A percentile compares a stretch with the other conserved stretches of the same genome.
phyloP scores from a whole-genome alignment of 2,113 vertebrate genomes.

The Leuciscus idus region DNA sequence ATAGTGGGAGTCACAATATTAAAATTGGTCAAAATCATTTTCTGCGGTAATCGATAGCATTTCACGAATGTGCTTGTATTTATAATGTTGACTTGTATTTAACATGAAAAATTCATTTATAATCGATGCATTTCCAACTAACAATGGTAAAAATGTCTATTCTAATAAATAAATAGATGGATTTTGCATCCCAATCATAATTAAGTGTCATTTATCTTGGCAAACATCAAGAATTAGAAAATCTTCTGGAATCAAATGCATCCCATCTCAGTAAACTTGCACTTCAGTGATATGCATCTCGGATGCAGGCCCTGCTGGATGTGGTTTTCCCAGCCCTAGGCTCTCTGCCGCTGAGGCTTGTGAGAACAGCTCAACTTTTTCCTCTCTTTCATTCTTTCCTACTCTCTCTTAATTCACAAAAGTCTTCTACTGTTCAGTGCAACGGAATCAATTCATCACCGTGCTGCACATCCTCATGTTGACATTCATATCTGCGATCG shows the following conservation, averaged over 20 bases:
- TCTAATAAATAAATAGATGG: no score
- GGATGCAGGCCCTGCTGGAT: constrained; percentile 30
- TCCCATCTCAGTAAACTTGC: constrained; percentile 24
- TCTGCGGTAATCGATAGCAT: not conserved
- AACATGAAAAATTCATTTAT: not conserved
- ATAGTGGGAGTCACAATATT: not conserved
- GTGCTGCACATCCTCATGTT: not conserved
- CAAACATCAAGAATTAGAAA: not conserved
- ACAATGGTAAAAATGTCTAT: not conserved
- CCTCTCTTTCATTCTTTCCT: constrained; percentile 26
- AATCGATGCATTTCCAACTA: not conserved
- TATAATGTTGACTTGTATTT: no score
- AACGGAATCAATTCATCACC: constrained; percentile 8
- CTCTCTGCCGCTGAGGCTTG: constrained; percentile 17
- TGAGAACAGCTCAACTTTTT: constrained; percentile 47
- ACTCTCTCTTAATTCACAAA: not conserved
- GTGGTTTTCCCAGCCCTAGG: constrained; percentile 55
- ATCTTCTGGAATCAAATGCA: constrained; percentile 14
- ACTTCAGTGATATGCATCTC: constrained; percentile 46
- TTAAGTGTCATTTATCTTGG: not conserved
- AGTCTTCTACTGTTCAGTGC: constrained; percentile 12
- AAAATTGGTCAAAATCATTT: not conserved
- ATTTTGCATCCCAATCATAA: not conserved
- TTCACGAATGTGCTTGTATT: not conserved
- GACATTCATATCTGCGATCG: constrained; percentile 5